Percentiles rank a stretch among this genome's conserved stretches.
phyloP scores from a whole-genome alignment of 2,113 vertebrate genomes.

The Gavia stellata region DNA sequence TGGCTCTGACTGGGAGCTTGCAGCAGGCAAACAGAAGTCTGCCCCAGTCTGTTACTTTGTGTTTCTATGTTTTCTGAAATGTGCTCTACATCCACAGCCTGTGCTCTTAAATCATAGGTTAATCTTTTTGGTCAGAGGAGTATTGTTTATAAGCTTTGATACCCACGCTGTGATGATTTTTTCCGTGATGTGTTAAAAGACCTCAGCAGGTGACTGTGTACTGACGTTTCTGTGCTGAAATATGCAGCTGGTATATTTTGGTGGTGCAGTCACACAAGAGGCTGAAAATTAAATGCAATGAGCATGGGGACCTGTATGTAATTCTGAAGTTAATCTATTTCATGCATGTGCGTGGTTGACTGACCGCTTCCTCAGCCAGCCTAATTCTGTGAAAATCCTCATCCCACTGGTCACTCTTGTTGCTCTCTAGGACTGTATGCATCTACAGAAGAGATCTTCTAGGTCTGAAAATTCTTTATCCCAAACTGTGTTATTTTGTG shows the following conservation, averaged over 20 bases:
- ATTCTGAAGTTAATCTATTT: not conserved
- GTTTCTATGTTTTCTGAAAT: not conserved
- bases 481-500: not conserved
- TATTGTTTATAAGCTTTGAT: not conserved
- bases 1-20: not conserved
- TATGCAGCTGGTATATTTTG: not conserved
- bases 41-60: not conserved
- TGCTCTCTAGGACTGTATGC: not conserved
- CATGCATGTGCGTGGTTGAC: not conserved
- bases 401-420: not conserved
- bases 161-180: not conserved
- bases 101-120: not conserved
- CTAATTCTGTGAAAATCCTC: not conserved
- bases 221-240: not conserved
- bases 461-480: not conserved
- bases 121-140: not conserved
- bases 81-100: not conserved
- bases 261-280: not conserved
- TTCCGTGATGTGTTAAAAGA: not conserved
- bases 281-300: rapidly evolving
- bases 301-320: not conserved
- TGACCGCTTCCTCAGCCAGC: rapidly evolving
- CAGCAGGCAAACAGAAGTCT: not conserved
- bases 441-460: not conserved
- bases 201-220: not conserved